A percentile compares a stretch with the other conserved stretches of the same genome.
These are phyloP conservation scores for Malacoctenus gilli DNA, from an alignment of 2,797 vertebrate genomes.

Conservation along the genomic window DNA sequence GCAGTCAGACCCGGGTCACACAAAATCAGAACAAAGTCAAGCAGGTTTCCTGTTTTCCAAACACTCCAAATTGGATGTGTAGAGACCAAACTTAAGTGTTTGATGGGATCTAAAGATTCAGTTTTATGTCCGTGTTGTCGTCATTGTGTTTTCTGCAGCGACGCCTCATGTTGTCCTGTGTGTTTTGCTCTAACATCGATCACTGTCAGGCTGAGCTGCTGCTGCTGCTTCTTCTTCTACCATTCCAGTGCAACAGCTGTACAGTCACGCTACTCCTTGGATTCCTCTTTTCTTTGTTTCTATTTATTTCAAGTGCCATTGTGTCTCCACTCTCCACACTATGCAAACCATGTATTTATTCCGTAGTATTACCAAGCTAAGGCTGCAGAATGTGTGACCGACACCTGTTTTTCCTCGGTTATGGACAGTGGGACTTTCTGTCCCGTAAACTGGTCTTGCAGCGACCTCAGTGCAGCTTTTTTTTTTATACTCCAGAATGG, in stretches of 20 bases:
- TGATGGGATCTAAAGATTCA: no score
- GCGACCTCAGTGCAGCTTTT: conserved; percentile 55
- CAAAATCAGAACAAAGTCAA: no score
- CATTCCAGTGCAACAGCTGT: conserved; percentile 58
- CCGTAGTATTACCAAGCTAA: conserved; percentile 78
- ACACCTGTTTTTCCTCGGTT: conserved; percentile 26
- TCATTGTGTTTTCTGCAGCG: no score
- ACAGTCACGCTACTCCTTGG: no score
- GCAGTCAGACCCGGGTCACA: no score
- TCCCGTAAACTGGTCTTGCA: conserved; percentile 40
- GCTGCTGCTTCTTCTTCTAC: no score
- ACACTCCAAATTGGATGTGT: conserved; percentile 21
- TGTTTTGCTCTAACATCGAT: not conserved
- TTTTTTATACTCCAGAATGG: conserved; percentile 12
- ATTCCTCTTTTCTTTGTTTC: conserved; percentile 18
- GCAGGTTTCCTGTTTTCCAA: conserved; percentile 20
- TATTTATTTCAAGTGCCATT: conserved; percentile 79
- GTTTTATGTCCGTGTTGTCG: no score
- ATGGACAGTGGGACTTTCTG: conserved; percentile 49
- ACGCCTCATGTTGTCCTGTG: no score
- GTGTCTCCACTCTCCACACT: conserved; percentile 81
- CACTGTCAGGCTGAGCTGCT: no score
- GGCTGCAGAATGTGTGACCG: conserved; percentile 62
- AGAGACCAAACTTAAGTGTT: conserved; percentile 56
- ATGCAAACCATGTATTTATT: conserved; percentile 94